Base-by-base conservation (phyloP, 2,113 vertebrate genomes). In the Nothocercus julius region DNA sequence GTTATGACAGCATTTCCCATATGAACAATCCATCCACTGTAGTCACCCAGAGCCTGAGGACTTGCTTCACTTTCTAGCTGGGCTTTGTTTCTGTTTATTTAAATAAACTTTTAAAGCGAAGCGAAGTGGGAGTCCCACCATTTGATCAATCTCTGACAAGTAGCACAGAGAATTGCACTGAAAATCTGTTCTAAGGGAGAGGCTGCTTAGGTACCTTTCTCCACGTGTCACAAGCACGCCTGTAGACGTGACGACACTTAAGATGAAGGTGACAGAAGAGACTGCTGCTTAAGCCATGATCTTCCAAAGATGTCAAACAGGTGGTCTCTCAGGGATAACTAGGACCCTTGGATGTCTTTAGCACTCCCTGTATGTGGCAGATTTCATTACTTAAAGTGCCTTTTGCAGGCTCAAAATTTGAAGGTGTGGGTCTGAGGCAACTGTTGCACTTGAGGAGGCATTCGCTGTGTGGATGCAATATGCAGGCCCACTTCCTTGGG, bases 41-140 rank as follows among this genome's bases (percentile, higher is more conserved):
- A 84, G 85, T 64, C 38, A 75, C 42, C 44, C 58, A 69, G 62
- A 92, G 68, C 61, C 87, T 32, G 34, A 95, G 56, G 76, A 94
- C 45, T 80, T 84, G n/a, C 32, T 91, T 70, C 24, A 32, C 51
- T 82, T 85, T 64, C 77, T 75, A 56, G 69, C 78, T 78, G 20
- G 76, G 42, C 40, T 69, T 87, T 92, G 30, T 79, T 93, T 92
- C 38, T 87, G 59, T 82, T 95, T 89, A 45, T 83, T 95, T 87
- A 83, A 85, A 90, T 49, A 80, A 63, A 13, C 38, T 76, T 61
- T 72, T 53, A 72, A 87, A 25, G 51, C 58, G 74, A 92, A 87
- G 25, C 17, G 72, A 93, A 79, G 77, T 44, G 66, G 67, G 91
- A 92, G 76, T 75, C 32, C 22, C 5, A 4, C 74, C 34, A 61